phyloP scores from a whole-genome alignment of 2,888 invertebrate species.

The Lasioglossum lativentre region DNA sequence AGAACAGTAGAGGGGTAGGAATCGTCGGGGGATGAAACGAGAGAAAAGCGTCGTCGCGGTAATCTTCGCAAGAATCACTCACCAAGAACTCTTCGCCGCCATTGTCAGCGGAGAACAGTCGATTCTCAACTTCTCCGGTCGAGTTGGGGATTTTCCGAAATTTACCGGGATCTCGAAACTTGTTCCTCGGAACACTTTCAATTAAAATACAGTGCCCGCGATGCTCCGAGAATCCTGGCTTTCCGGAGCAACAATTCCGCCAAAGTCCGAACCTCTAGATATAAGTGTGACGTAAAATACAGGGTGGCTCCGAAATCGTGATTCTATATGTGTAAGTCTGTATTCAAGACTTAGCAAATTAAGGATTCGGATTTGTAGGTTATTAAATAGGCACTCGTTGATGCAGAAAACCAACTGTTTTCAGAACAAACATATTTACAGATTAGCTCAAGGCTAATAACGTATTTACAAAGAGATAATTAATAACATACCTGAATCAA shows the following conservation, averaged over 20 bases:
- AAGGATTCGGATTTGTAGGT: no score
- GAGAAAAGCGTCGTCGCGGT: constrained; percentile 11
- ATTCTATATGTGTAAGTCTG: no score
- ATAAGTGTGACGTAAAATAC: neutral
- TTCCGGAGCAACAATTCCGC: neutral
- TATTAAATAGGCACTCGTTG: no score
- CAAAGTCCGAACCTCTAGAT: neutral
- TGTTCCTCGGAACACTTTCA: neutral
- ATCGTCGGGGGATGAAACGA: neutral
- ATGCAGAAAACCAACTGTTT: no score
- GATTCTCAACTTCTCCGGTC: neutral
- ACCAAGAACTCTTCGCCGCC: constrained; percentile 4
- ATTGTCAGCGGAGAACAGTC: constrained; percentile 4
- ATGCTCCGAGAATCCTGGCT: neutral
- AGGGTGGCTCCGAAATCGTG: neutral
- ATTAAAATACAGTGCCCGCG: neutral
- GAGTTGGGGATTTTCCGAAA: neutral
- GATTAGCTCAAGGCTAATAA: no score
- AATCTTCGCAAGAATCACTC: constrained; percentile 22
- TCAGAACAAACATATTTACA: no score
- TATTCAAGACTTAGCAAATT: no score
- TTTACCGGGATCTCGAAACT: neutral
- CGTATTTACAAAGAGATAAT: no score
- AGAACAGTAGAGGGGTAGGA: neutral
- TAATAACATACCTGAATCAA: no score